Evolutionary conservation across 2,113 vertebrate species (phyloP).

Genomic region (Cricetomys ansorgei): DNA sequence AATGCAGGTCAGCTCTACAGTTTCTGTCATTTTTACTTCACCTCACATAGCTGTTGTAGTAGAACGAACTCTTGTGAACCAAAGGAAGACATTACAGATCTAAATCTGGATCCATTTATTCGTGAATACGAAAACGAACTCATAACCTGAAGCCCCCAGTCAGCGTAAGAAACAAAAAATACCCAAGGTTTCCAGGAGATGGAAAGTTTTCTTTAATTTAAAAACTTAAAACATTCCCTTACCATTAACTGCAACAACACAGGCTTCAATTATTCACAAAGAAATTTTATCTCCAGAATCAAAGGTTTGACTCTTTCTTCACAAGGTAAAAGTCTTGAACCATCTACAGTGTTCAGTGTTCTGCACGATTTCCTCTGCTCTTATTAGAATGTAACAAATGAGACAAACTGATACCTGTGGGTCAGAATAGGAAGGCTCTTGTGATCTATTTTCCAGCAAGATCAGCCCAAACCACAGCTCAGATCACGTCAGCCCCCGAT

Average conservation of each 20-base stretch:
- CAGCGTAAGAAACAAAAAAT: conserved; percentile 70
- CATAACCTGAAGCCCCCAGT: conserved; percentile 37
- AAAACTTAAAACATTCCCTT: conserved; percentile 59
- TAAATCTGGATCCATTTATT: conserved; percentile 38
- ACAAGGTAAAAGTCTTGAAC: conserved; percentile 67
- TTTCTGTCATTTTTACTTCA: conserved; percentile 24
- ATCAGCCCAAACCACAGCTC: conserved; percentile 47
- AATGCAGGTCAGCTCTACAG: not conserved
- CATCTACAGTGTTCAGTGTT: conserved; percentile 38
- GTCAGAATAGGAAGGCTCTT: conserved; percentile 37
- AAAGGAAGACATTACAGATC: not conserved
- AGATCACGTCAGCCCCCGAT: conserved; percentile 17
- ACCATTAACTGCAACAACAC: conserved; percentile 73
- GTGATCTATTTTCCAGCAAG: conserved; percentile 57
- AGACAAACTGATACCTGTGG: conserved; percentile 29
- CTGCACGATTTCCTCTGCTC: conserved; percentile 52
- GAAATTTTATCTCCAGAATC: conserved; percentile 80
- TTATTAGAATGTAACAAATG: conserved; percentile 62
- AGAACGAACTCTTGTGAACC: conserved; percentile 23
- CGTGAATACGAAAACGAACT: conserved; percentile 27
- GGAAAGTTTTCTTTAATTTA: conserved; percentile 63
- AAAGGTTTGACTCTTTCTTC: conserved; percentile 74
- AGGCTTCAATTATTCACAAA: conserved; percentile 80
- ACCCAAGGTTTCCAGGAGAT: conserved; percentile 60
- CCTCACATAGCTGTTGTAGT: not conserved